Evolutionary conservation across 1,140 invertebrate species (phyloP).

Genomic region (Drosophila azteca): DNA sequence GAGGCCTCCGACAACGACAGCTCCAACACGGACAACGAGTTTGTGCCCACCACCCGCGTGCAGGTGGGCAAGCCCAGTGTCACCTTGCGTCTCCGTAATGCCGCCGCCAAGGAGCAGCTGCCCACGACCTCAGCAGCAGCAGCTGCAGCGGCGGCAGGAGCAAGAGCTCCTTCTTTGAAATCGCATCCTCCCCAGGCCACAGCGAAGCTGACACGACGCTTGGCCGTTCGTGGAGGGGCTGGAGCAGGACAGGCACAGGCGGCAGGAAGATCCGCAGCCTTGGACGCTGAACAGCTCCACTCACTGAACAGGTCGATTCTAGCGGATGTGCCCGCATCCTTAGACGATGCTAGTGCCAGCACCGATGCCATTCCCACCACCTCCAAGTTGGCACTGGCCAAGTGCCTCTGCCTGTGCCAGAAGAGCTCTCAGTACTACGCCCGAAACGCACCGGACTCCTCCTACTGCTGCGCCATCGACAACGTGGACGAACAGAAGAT

Average conservation of each 20-base stretch:
- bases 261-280: conserved; percentile 7
- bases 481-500: conserved; percentile 90
- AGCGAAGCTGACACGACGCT: conserved; percentile 38
- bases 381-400: conserved; percentile 36
- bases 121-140: conserved; percentile 26
- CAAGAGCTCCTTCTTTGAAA: conserved; percentile 3
- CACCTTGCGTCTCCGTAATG: conserved; percentile 67
- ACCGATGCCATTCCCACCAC: conserved; percentile 48
- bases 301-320: conserved; percentile 44
- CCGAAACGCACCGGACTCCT: conserved; percentile 66
- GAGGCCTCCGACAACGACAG: conserved; percentile 73
- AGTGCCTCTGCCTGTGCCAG: conserved; percentile 79
- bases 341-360: conserved; percentile 7
- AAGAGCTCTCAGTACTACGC: conserved; percentile 79
- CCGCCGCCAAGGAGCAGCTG: conserved; percentile 45
- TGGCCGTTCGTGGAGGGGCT: conserved; percentile 16
- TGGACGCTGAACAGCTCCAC: conserved; percentile 42
- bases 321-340: conserved; percentile 9
- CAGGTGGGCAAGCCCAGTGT: conserved; percentile 79
- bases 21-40: conserved; percentile 80
- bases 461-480: conserved; percentile 89
- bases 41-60: conserved; percentile 74
- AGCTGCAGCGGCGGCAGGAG: conserved; percentile 6
- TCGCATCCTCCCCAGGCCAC: conserved; percentile 1
- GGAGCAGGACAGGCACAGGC: background rate